Conservation (phyloP, 2,888 invertebrate species). For the Habroteleia sp. region DNA sequence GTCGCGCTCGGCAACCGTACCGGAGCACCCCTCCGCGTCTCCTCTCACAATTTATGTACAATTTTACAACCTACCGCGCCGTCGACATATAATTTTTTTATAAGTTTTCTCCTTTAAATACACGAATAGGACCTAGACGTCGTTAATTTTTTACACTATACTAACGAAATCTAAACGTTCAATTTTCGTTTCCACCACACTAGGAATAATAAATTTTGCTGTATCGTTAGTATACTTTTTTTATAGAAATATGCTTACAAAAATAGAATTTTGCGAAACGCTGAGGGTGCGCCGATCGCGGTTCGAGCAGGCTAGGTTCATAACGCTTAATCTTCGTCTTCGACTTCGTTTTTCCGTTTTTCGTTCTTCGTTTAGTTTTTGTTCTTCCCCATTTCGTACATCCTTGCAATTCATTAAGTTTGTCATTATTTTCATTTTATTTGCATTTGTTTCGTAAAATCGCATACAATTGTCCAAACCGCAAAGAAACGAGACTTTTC, state of each 20-base stretch:
- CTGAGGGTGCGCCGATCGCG: conserved; percentile 77
- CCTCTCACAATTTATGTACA: conserved; percentile 84
- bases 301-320: conserved; percentile 74
- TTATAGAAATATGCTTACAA: conserved; percentile 82
- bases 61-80: conserved; percentile 83
- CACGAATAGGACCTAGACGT: conserved; percentile 81
- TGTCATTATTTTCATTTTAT: conserved; percentile 38
- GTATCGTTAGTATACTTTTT: conserved; percentile 81
- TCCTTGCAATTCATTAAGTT: conserved; percentile 58
- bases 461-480: conserved; percentile 61
- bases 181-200: conserved; percentile 81
- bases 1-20: conserved; percentile 73
- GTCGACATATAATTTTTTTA: conserved; percentile 80
- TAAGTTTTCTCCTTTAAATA: conserved; percentile 75
- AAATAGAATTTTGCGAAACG: conserved; percentile 81
- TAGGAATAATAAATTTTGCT: conserved; percentile 81
- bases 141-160: conserved; percentile 81
- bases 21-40: conserved; percentile 80
- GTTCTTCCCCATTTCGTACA: conserved; percentile 37
- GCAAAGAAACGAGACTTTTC: conserved; percentile 63
- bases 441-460: conserved; percentile 49
- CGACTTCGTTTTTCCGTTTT: conserved; percentile 50
- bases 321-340: conserved; percentile 61
- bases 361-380: conserved; percentile 47
- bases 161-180: conserved; percentile 82